Evolutionary conservation across 2,113 vertebrate species (phyloP), one percentile per base, ranked within the genome.

Genomic region (Mixornis gularis): DNA sequence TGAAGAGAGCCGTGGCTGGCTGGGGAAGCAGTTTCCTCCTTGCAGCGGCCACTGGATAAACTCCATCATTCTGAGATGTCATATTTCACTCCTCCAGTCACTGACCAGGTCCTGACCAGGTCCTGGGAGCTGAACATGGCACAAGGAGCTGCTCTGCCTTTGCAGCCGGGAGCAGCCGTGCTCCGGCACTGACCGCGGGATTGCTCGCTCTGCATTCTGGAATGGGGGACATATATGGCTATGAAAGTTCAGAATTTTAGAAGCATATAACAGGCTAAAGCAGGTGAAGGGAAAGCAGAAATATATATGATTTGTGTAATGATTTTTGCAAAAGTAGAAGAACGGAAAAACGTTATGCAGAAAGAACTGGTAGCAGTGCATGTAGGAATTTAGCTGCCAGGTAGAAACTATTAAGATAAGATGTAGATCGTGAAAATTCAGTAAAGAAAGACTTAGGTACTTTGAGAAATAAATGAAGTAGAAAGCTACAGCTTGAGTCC

Each of bases 131-230:
- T 85, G 56, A 90, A 66, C 10, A 38, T 5, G 4, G 17, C 21
- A 36, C 56, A 22, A 36, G 0, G 36, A 77, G 68, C 68, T 79
- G 49, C 40, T 85, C 44, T 52, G 79, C 46, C 7, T 44, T 51
- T 48, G 25, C 24, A 51, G 63, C 70, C 14, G 6, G 56, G 56
- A 58, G 56, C 56, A 25, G 32, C 1, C 0, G 10, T 5, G 4
- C 60, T 25, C 25, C 2, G 4, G 69, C 41, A 15, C 30, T n/a
- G 68, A 34, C 64, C 2, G 0, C 7, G 17, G 80, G 12, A 27
- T 14, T 38, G 15, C 34, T 58, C 32, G 16, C 80, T 55, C 20
- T 51, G 30, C 62, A 13, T 34, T 58, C n/a, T 24, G 55, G 10
- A 34, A 25, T 16, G 55, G 55, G 55, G 55, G 34, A 24, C 3